phyloP scores from a whole-genome alignment of 2,888 invertebrate species.

The Linnaemya tessellans region DNA sequence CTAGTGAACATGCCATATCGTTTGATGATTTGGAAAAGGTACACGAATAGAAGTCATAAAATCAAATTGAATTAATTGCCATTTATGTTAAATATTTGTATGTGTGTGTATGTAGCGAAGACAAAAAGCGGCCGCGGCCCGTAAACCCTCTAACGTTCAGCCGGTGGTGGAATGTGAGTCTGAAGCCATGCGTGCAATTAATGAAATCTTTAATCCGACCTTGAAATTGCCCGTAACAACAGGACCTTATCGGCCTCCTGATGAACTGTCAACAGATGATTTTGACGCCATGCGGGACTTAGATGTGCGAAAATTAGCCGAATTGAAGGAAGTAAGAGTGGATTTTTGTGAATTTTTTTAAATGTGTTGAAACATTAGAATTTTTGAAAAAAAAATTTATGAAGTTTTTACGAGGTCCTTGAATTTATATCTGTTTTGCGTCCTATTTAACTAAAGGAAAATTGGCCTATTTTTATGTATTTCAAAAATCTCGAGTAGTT shows the following conservation, averaged over 20 bases:
- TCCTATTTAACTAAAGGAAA: too few species aligned
- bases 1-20: conserved; percentile 76
- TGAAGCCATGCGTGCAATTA: conserved; percentile 81
- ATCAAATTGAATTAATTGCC: conserved; percentile 43
- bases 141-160: conserved; percentile 77
- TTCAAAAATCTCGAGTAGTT: too few species aligned
- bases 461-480: too few species aligned
- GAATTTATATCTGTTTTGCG: too few species aligned
- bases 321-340: conserved; percentile 86
- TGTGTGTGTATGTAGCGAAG: conserved; percentile 77
- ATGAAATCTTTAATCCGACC: conserved; percentile 83
- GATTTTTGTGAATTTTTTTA: not conserved
- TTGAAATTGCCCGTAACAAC: conserved; percentile 80
- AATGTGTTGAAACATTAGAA: not conserved
- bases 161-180: conserved; percentile 77
- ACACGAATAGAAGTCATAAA: conserved; percentile 28
- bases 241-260: conserved; percentile 81
- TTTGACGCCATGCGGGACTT: conserved; percentile 85
- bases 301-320: conserved; percentile 86
- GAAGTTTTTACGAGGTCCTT: too few species aligned
- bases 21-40: conserved; percentile 81
- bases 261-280: conserved; percentile 79
- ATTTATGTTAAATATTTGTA: conserved; percentile 31
- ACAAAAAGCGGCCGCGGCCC: conserved; percentile 77
- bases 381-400: too few species aligned